Evolutionary conservation across 2,888 invertebrate genomes (phyloP).

Genomic region (Meiosimyza decipiens): DNA sequence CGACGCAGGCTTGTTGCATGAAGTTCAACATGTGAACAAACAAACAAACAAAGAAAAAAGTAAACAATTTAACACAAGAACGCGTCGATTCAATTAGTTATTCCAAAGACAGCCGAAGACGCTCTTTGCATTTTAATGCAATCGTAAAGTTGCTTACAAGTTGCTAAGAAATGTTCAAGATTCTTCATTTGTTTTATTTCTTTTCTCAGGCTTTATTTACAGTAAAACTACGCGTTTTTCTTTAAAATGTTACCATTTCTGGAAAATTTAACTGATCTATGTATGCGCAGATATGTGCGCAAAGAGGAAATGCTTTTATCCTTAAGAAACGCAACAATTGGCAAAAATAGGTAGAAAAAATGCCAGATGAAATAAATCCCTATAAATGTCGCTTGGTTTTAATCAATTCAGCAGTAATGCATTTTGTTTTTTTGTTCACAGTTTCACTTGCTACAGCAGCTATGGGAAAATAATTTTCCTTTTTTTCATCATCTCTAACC

Average conservation of each 20-base stretch:
- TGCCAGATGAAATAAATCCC: conserved; percentile 18
- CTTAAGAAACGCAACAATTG: no score
- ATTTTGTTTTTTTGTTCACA: conserved; percentile 34
- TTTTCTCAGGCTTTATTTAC: conserved; percentile 28
- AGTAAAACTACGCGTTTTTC: background rate
- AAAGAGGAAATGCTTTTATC: conserved; percentile 23
- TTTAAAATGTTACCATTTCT: conserved; percentile 3
- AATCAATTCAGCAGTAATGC: conserved; percentile 1
- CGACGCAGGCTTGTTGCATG: no score
- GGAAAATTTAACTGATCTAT: conserved; percentile 35
- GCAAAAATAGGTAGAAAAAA: background rate
- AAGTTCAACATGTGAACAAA: conserved; percentile 3
- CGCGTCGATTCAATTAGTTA: conserved; percentile 67
- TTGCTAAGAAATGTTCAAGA: conserved; percentile 27
- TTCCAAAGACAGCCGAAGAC: conserved; percentile 63
- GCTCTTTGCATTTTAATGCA: conserved; percentile 64
- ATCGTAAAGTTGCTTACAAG: conserved; percentile 2
- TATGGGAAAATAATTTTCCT: conserved; percentile 45
- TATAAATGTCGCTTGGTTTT: conserved; percentile 23
- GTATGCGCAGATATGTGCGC: conserved; percentile 39
- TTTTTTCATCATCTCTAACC: background rate
- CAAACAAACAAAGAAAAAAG: conserved; percentile 6
- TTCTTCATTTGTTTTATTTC: conserved; percentile 41
- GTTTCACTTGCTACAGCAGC: conserved; percentile 33
- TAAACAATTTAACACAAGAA: conserved; percentile 52